Evolutionary conservation across 2,797 vertebrate genomes (phyloP).

Genomic region (Alfaro cultratus): DNA sequence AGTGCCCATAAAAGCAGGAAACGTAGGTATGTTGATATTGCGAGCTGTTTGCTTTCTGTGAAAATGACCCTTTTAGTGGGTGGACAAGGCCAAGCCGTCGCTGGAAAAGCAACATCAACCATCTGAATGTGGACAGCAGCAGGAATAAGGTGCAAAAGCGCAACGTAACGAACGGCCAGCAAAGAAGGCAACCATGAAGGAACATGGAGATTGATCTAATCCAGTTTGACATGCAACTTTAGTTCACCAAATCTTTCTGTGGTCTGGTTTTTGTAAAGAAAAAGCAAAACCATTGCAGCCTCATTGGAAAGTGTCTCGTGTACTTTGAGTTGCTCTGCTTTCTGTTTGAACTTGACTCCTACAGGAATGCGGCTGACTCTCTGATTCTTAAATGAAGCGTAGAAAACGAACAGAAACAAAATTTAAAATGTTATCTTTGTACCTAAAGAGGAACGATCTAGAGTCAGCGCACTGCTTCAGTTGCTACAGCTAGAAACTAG

Average conservation of each 20-base stretch:
- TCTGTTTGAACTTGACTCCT: not conserved
- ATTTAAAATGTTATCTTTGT: too few species aligned
- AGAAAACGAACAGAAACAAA: too few species aligned
- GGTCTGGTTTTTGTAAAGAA: not conserved
- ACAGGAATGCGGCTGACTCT: not conserved
- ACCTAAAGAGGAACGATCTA: too few species aligned
- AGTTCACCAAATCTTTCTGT: not conserved
- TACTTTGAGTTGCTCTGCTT: not conserved
- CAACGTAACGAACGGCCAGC: not conserved
- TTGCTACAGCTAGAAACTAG: too few species aligned
- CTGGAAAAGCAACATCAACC: not conserved
- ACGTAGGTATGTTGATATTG: slow-evolving; percentile 7
- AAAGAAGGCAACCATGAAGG: not conserved
- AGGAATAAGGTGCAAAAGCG: not conserved
- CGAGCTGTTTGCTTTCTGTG: slow-evolving; percentile 2
- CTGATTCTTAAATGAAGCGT: not conserved
- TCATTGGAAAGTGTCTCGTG: not conserved
- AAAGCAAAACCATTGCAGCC: not conserved
- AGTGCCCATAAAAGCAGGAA: slow-evolving; percentile 16
- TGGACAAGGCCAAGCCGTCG: not conserved
- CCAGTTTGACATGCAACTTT: not conserved
- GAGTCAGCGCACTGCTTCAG: too few species aligned
- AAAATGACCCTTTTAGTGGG: slow-evolving; percentile 22
- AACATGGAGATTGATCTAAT: not conserved
- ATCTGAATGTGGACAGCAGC: not conserved